These are phyloP conservation scores for Lophotis ruficrista DNA, from an alignment of 2,113 vertebrate species.

Conservation along the genomic window DNA sequence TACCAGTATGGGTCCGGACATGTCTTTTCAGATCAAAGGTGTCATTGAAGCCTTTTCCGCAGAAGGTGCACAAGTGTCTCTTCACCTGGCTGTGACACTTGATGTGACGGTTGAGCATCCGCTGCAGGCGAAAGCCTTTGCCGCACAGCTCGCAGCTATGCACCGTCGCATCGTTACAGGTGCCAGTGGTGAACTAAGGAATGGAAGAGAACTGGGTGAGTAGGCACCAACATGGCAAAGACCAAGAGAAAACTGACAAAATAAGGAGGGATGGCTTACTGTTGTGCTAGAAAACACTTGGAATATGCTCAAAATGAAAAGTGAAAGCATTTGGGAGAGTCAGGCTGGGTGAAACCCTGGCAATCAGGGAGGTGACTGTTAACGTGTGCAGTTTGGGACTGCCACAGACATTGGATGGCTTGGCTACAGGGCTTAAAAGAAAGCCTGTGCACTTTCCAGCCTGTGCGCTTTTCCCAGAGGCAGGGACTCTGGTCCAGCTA, in stretches of 20 bases:
- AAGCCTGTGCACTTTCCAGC: not conserved
- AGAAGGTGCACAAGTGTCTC: conserved; percentile 84
- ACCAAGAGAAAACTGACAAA: not conserved
- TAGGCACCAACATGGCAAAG: not conserved
- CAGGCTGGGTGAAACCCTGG: not conserved
- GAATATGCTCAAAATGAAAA: not conserved
- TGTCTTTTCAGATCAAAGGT: conserved; percentile 85
- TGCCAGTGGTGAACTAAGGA: conserved; percentile 79
- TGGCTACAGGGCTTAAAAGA: not conserved
- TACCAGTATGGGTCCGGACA: conserved; percentile 86
- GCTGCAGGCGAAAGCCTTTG: conserved; percentile 82
- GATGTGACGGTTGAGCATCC: conserved; percentile 86
- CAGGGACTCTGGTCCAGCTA: not conserved
- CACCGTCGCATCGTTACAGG: conserved; percentile 49
- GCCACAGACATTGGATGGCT: not conserved
- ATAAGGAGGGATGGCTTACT: not conserved
- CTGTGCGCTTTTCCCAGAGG: not conserved
- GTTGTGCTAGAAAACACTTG: not conserved
- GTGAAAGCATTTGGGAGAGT: not conserved
- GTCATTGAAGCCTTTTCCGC: conserved; percentile 88
- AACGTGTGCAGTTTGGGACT: rapidly evolving
- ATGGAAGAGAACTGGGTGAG: not conserved
- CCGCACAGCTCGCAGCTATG: conserved; percentile 81
- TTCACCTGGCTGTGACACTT: conserved; percentile 87
- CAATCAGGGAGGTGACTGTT: not conserved